phyloP scores from a whole-genome alignment of 2,113 vertebrate genomes.

The Aramus guarauna region DNA sequence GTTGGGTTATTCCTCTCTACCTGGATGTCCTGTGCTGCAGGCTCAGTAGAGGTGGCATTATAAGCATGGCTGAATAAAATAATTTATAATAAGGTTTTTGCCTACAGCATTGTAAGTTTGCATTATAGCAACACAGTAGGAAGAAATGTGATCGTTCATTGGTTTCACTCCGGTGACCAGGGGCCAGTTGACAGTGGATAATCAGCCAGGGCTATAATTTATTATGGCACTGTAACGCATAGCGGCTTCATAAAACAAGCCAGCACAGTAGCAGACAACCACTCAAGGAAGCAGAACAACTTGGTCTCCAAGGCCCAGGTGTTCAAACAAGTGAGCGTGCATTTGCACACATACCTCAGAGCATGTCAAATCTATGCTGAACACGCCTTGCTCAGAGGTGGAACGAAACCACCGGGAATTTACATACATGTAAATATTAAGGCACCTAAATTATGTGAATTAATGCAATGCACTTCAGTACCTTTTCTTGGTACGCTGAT shows the following conservation, averaged over 20 bases:
- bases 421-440: not conserved
- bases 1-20: not conserved
- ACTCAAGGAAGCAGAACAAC: not conserved
- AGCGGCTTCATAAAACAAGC: not conserved
- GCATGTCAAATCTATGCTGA: not conserved
- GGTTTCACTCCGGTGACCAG: not conserved
- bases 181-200: slow-evolving; percentile 19
- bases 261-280: not conserved
- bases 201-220: slow-evolving; percentile 18
- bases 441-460: not conserved
- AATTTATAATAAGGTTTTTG: slow-evolving; percentile 39
- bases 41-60: not conserved
- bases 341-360: rapidly evolving
- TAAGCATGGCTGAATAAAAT: not conserved
- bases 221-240: not conserved
- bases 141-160: slow-evolving; percentile 37
- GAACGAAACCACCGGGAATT: not conserved
- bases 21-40: not conserved
- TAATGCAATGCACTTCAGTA: not conserved
- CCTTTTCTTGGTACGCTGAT: not conserved
- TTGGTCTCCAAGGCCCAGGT: not conserved
- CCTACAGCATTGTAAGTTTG: not conserved
- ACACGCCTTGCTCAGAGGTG: not conserved
- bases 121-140: slow-evolving; percentile 3
- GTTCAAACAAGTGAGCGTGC: not conserved